A percentile compares a stretch with the other conserved stretches of the same genome.
phyloP scores from a whole-genome alignment of 2,113 vertebrate species.

The Candoia aspera region DNA sequence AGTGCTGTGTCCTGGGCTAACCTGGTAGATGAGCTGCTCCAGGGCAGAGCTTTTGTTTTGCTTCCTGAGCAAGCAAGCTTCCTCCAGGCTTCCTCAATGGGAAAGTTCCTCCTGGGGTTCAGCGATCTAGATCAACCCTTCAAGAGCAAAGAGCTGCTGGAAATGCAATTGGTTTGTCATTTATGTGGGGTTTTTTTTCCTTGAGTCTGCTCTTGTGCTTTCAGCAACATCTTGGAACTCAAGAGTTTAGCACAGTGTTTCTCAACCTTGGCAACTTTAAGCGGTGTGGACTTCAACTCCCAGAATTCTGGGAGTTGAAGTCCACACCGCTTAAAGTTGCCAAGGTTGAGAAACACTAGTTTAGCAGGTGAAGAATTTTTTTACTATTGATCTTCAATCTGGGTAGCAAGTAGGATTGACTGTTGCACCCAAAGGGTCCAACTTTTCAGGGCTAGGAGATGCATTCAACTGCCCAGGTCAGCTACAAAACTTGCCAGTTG shows the following conservation, averaged over 20 bases:
- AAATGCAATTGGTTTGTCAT: background rate
- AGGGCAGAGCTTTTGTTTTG: background rate
- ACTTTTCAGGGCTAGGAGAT: background rate
- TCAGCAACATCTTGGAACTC: background rate
- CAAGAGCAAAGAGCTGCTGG: too few species aligned
- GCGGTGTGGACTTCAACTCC: too few species aligned
- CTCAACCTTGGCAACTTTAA: too few species aligned
- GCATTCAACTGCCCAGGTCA: too few species aligned
- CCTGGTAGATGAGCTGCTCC: background rate
- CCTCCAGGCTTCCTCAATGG: background rate
- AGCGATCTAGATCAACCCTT: too few species aligned
- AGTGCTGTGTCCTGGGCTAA: background rate
- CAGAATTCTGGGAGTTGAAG: too few species aligned
- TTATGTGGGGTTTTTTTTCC: background rate
- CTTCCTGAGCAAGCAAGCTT: background rate
- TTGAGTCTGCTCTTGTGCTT: too few species aligned
- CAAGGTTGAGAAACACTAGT: too few species aligned
- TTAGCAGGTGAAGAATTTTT: background rate
- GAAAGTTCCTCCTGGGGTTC: background rate
- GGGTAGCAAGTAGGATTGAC: background rate
- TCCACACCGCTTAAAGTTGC: too few species aligned
- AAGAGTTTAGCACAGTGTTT: too few species aligned
- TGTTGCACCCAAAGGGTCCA: background rate
- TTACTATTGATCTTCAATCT: background rate
- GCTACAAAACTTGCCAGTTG: too few species aligned